phyloP scores from a whole-genome alignment of 2,113 vertebrate genomes.

The Arvicanthis niloticus region DNA sequence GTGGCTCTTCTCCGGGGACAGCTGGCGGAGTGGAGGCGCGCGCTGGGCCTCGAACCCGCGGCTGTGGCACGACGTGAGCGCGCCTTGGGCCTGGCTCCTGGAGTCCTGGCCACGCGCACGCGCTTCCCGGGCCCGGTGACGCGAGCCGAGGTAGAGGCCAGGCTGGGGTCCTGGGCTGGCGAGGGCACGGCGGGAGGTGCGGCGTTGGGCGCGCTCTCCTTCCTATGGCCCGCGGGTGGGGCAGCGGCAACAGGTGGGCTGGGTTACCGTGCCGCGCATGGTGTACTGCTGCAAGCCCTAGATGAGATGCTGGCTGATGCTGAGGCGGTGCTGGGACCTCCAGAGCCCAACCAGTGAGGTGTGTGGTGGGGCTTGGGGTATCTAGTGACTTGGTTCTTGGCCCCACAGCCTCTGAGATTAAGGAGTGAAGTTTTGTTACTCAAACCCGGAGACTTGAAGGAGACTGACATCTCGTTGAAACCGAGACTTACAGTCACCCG shows the following conservation, averaged over 20 bases:
- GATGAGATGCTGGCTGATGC: constrained; percentile 81
- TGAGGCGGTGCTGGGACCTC: constrained; percentile 71
- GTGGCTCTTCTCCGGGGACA: constrained; percentile 82
- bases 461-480: not conserved
- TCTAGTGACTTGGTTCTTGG: not conserved
- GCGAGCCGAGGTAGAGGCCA: constrained; percentile 71
- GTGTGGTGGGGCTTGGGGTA: not conserved
- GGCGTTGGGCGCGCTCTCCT: constrained; percentile 78
- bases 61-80: constrained; percentile 78
- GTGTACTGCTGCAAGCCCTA: constrained; percentile 80
- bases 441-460: not conserved
- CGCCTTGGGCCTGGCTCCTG: constrained; percentile 70
- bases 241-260: constrained; percentile 80
- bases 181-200: constrained; percentile 79
- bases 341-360: not conserved
- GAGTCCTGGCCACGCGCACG: constrained; percentile 65
- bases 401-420: not conserved
- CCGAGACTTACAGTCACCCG: not conserved
- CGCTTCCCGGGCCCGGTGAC: constrained; percentile 78
- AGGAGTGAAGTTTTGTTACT: not conserved
- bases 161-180: constrained; percentile 76
- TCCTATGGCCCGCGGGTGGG: constrained; percentile 82
- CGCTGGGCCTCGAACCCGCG: constrained; percentile 80
- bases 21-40: constrained; percentile 82
- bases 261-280: constrained; percentile 82